phyloP scores from a whole-genome alignment of 1,140 invertebrate species.

The Penaeus chinensis region DNA sequence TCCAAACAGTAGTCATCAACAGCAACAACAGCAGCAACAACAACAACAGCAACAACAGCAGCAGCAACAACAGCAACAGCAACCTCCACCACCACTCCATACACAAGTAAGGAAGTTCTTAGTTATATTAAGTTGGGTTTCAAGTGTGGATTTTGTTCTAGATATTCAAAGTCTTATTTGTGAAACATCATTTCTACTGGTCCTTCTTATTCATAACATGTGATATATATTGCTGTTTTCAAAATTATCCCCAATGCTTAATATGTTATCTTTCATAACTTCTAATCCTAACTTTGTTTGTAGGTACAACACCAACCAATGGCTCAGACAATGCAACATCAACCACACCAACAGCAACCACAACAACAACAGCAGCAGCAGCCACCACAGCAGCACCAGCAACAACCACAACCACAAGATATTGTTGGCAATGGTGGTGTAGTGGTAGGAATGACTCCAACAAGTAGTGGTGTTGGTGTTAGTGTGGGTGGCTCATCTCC shows the following conservation, averaged over 20 bases:
- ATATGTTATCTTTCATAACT: not conserved
- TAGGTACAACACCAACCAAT: slow-evolving; percentile 52
- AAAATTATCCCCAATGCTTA: not conserved
- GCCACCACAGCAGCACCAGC: slow-evolving; percentile 34
- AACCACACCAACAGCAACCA: slow-evolving; percentile 38
- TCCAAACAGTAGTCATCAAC: slow-evolving; percentile 43
- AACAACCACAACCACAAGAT: slow-evolving; percentile 39
- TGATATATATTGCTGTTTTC: too few relatives aligned
- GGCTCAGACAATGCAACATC: slow-evolving; percentile 44
- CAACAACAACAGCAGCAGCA: slow-evolving; percentile 46
- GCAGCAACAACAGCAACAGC: slow-evolving; percentile 51
- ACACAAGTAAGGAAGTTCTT: slow-evolving; percentile 14
- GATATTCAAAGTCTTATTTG: too few relatives aligned
- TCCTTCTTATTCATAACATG: too few relatives aligned
- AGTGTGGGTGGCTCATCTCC: slow-evolving; percentile 32
- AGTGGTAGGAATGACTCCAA: slow-evolving; percentile 36
- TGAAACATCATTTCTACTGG: too few relatives aligned
- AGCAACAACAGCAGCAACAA: slow-evolving; percentile 53
- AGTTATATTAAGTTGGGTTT: too few relatives aligned
- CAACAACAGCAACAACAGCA: slow-evolving; percentile 52
- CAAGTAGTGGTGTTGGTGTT: slow-evolving; percentile 44
- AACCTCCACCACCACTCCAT: slow-evolving; percentile 37
- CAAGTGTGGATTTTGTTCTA: too few relatives aligned
- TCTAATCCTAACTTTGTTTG: not conserved
- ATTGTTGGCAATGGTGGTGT: slow-evolving; percentile 32